A percentile compares a stretch with the other conserved stretches of the same genome.
phyloP scores from a whole-genome alignment of 2,113 vertebrate genomes.

The Bubalus kerabau region DNA sequence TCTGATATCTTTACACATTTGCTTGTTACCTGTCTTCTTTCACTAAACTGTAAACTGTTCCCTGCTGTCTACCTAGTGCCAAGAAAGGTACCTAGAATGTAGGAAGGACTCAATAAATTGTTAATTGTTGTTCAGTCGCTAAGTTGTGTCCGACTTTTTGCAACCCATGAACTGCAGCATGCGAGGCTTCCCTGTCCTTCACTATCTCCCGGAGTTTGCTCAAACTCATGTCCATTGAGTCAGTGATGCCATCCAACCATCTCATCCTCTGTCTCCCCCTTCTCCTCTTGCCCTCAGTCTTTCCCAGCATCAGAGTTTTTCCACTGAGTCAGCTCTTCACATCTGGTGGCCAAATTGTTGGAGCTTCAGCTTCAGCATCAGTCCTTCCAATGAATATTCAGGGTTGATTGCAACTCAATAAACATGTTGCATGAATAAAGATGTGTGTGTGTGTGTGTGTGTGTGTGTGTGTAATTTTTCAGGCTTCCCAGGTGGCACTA shows the following conservation, averaged over 20 bases:
- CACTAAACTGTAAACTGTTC: not conserved
- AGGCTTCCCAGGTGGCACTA: not conserved
- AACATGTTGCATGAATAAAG: not conserved
- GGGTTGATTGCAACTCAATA: not conserved
- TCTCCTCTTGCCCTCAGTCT: not conserved
- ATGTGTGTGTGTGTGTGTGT: not conserved
- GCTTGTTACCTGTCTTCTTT: not conserved
- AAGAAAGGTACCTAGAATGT: not conserved
- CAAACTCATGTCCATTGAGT: not conserved
- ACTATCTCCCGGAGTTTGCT: not conserved
- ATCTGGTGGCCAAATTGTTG: not conserved
- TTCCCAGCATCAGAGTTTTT: not conserved
- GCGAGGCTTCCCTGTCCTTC: not conserved
- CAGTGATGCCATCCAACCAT: not conserved
- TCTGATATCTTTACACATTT: not conserved
- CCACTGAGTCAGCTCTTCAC: not conserved
- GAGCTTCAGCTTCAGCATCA: not conserved
- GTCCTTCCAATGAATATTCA: not conserved
- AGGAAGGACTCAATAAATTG: not conserved
- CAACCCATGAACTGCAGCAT: not conserved
- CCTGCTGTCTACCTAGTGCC: rapidly evolving
- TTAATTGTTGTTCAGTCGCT: not conserved
- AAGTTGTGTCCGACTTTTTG: not conserved
- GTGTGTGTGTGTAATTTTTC: not conserved
- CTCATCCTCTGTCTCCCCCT: not conserved